phyloP scores from a whole-genome alignment of 2,888 invertebrate species.

The Drosophila rubida region DNA sequence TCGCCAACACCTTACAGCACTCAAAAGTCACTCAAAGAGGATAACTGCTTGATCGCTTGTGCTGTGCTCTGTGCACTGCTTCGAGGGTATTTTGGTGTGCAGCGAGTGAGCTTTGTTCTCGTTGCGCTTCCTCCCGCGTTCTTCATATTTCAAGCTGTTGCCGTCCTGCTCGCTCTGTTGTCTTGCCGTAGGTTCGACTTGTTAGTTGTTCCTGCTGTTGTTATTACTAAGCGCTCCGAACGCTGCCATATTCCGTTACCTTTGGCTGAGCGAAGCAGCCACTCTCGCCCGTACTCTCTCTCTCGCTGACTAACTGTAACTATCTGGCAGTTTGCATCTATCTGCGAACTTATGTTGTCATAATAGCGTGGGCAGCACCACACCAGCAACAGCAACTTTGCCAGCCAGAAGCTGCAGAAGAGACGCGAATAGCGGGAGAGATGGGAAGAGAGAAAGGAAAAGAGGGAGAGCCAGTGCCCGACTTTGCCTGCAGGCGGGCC shows the following conservation, averaged over 20 bases:
- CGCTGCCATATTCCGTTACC: slow-evolving; percentile 37
- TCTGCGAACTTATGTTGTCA: slow-evolving; percentile 64
- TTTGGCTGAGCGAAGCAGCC: slow-evolving; percentile 11
- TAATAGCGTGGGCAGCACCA: slow-evolving; percentile 52
- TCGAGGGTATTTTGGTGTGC: background rate
- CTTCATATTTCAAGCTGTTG: background rate
- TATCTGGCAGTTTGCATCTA: slow-evolving; percentile 38
- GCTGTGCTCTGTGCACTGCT: too few relatives aligned
- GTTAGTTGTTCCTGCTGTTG: slow-evolving; percentile 17
- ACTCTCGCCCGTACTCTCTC: background rate
- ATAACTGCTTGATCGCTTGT: background rate
- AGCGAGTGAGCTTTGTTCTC: background rate
- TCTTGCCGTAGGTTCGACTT: background rate
- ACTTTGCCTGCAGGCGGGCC: slow-evolving; percentile 49
- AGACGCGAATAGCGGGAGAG: background rate
- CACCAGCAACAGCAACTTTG: background rate
- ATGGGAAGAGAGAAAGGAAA: background rate
- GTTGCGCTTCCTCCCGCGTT: background rate
- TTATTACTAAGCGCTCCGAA: slow-evolving; percentile 42
- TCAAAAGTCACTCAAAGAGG: too few relatives aligned
- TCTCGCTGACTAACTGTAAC: background rate
- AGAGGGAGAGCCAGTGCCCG: slow-evolving; percentile 8
- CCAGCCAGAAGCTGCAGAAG: background rate
- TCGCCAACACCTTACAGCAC: too few relatives aligned
- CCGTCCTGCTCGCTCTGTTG: background rate